These are phyloP conservation scores for Halotydeus destructor DNA, from an alignment of 1,140 invertebrate species.

Conservation along the genomic window DNA sequence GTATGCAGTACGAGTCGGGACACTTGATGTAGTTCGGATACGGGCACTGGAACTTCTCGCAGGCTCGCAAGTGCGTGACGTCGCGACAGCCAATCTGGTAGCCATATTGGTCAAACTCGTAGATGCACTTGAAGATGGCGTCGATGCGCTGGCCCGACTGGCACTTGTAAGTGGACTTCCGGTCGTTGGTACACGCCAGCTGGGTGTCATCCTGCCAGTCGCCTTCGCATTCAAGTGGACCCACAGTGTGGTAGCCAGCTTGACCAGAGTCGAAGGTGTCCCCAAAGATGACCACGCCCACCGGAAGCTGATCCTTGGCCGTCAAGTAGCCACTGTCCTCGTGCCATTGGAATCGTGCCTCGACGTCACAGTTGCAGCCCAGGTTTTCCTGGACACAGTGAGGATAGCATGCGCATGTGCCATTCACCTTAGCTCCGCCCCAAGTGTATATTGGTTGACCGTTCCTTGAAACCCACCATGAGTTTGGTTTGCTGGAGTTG, in stretches of 20 bases:
- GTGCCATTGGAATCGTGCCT: conserved; percentile 9
- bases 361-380: conserved; percentile 17
- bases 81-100: conserved; percentile 24
- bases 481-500: conserved; percentile 12
- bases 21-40: conserved; percentile 23
- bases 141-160: conserved; percentile 18
- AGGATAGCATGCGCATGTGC: conserved; percentile 14
- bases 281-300: conserved; percentile 16
- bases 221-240: conserved; percentile 17
- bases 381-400: conserved; percentile 4
- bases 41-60: conserved; percentile 20
- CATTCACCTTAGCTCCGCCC: conserved; percentile 12
- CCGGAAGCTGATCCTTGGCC: conserved; percentile 12
- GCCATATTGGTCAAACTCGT: conserved; percentile 19
- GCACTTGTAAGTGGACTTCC: conserved; percentile 13
- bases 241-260: conserved; percentile 16
- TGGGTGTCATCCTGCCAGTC: neutral
- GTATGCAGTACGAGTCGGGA: conserved; percentile 24
- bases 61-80: conserved; percentile 23
- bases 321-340: conserved; percentile 16
- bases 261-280: conserved; percentile 14
- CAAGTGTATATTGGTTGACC: conserved; percentile 14
- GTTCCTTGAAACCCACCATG: conserved; percentile 15
- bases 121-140: conserved; percentile 14
- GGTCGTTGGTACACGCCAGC: neutral